Base-by-base conservation (phyloP, 2,888 invertebrate genomes). In the Troglohyphantes excavatus region DNA sequence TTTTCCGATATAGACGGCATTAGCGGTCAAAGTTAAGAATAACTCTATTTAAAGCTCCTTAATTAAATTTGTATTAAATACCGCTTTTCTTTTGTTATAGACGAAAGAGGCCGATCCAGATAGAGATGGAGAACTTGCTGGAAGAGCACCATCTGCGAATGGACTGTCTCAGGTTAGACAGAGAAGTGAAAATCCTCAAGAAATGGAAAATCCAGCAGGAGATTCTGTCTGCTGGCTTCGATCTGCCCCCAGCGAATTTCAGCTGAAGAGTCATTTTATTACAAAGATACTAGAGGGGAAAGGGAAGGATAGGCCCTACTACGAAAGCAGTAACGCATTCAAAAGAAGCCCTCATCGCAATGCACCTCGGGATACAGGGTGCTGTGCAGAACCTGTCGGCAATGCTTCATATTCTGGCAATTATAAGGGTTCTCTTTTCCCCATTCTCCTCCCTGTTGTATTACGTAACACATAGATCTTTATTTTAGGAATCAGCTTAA, bases 161-260 rank as follows among this genome's bases (percentile, higher is more conserved):
- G 68, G 68, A 70, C 29, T 70, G 68, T 21, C 19, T 70, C 7
- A 70, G 68, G n/a, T 70, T 70, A 70, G 68, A 70, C 39, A 70
- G 39, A 39, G 68, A 70, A 70, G 39, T 70, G 21, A 70, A 70
- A 70, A n/a, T 70, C 33, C 26, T 70, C 9, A 70, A 70, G 13
- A 70, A 70, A 19, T 70, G 68, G 68, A 70, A 70, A 39, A 29
- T 70, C 21, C 33, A 70, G 9, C 68, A 70, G 13, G 68, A 70
- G 0, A 70, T 70, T 39, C 19, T 70, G 0, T 70, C 68, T 26
- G 21, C 39, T 7, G 68, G 68, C 33, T 70, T 26, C 39, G 68
- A 70, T 5, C 39, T 70, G 19, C 68, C 68, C 19, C 68, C 68
- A 33, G 39, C 29, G 0, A 39, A 70, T 21, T 70, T 61, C 9